Conservation (phyloP, 2,888 invertebrate genomes). For the Thysanoteuthis rhombus region DNA sequence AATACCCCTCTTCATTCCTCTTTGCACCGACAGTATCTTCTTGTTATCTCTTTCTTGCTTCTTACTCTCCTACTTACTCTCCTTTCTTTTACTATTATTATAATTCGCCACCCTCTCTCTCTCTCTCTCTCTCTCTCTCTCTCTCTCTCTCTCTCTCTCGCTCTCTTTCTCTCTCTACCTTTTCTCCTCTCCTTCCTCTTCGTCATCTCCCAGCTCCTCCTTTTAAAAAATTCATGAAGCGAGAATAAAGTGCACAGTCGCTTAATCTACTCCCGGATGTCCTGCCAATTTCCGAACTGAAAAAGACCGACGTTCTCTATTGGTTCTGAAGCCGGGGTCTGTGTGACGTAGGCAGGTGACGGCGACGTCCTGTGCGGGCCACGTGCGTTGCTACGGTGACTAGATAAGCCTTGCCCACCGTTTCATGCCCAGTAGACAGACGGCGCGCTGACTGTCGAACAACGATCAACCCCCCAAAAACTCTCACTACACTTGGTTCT, state of each 20-base stretch:
- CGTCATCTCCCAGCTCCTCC: not conserved
- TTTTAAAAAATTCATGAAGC: conserved; percentile 12
- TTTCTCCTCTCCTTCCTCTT: not conserved
- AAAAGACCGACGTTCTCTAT: not conserved
- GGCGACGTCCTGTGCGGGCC: not conserved
- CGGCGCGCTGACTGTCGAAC: not conserved
- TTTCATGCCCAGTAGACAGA: not conserved
- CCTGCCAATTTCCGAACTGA: not conserved
- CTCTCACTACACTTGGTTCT: not conserved
- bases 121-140: not conserved
- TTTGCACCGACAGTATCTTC: no score
- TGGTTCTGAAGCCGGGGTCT: not conserved
- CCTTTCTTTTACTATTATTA: no score
- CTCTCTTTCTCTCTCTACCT: no score
- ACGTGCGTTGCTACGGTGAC: not conserved
- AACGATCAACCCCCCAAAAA: not conserved
- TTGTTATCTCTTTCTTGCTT: no score
- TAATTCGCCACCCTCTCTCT: not conserved
- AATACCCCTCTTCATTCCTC: no score
- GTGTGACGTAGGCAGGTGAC: not conserved
- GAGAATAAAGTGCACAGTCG: not conserved
- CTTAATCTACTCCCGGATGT: not conserved
- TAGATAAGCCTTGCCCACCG: not conserved
- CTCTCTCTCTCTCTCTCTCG: not conserved
- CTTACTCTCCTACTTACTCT: no score